These are phyloP conservation scores for Steatornis caripensis DNA, from an alignment of 2,113 vertebrate species.

Conservation along the genomic window DNA sequence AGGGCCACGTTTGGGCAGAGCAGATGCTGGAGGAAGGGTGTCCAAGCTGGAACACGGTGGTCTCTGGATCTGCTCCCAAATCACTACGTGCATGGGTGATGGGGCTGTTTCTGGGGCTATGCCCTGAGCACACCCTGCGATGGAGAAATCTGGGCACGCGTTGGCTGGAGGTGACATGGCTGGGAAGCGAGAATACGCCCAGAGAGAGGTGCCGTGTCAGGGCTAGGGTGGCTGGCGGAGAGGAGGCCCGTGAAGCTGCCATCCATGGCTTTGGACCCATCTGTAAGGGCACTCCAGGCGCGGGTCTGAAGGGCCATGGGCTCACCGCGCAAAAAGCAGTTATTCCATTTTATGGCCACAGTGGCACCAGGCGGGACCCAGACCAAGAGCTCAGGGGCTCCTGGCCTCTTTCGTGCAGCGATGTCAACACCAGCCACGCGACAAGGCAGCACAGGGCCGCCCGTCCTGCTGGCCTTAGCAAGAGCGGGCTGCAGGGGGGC, in stretches of 20 bases:
- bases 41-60: not conserved
- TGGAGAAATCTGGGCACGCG: not conserved
- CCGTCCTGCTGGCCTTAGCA: not conserved
- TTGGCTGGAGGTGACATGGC: not conserved
- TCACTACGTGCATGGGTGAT: not conserved
- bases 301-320: not conserved
- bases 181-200: not conserved
- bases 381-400: not conserved
- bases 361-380: not conserved
- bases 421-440: not conserved
- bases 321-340: not conserved
- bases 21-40: not conserved
- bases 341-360: not conserved
- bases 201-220: not conserved
- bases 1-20: not conserved
- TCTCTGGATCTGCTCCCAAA: not conserved
- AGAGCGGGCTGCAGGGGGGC: not conserved
- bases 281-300: too few relatives aligned
- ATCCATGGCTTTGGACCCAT: not conserved
- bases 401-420: not conserved
- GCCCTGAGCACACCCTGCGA: rapidly evolving
- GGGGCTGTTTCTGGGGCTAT: not conserved
- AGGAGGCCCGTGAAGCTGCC: not conserved
- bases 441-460: not conserved
- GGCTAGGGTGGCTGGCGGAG: not conserved